These are phyloP conservation scores for Drosophila lowei DNA, from an alignment of 1,140 invertebrate genomes.

Conservation along the genomic window DNA sequence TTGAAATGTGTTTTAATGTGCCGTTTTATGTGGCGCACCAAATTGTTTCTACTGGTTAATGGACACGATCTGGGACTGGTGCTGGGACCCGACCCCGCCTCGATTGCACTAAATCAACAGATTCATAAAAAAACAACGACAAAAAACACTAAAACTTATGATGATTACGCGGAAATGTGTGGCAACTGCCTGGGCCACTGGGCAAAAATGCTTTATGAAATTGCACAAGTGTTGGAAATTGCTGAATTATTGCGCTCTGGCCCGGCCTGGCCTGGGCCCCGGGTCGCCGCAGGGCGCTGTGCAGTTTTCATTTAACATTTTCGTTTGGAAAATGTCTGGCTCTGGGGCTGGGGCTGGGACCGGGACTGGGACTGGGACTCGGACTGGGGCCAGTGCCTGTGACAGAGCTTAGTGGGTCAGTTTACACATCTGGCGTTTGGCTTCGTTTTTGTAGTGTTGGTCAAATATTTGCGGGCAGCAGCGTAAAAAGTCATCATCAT, in stretches of 20 bases:
- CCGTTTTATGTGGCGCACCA: conserved; percentile 54
- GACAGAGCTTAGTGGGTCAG: conserved; percentile 64
- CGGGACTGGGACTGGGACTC: conserved; percentile 2
- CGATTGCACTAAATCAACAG: conserved; percentile 58
- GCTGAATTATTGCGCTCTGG: conserved; percentile 64
- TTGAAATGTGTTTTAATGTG: conserved; percentile 77
- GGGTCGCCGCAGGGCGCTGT: conserved; percentile 60
- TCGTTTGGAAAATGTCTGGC: conserved; percentile 38
- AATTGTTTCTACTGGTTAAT: conserved; percentile 46
- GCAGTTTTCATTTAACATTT: conserved; percentile 53
- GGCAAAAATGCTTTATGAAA: conserved; percentile 69
- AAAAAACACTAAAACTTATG: conserved; percentile 71
- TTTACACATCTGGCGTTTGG: conserved; percentile 66
- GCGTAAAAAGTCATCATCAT: conserved; percentile 76
- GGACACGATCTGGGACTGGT: conserved; percentile 6
- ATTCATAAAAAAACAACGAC: conserved; percentile 38
- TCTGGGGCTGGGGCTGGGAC: neutral
- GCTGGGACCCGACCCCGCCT: conserved; percentile 4
- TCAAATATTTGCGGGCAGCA: conserved; percentile 68
- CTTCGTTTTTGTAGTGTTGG: conserved; percentile 58
- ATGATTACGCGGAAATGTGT: conserved; percentile 80
- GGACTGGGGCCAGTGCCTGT: conserved; percentile 8
- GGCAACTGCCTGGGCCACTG: conserved; percentile 70
- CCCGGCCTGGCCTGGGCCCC: conserved; percentile 3
- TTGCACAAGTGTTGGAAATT: conserved; percentile 73